These are phyloP conservation scores for Pollachius pollachius DNA, from an alignment of 2,113 vertebrate genomes.

Conservation along the genomic window DNA sequence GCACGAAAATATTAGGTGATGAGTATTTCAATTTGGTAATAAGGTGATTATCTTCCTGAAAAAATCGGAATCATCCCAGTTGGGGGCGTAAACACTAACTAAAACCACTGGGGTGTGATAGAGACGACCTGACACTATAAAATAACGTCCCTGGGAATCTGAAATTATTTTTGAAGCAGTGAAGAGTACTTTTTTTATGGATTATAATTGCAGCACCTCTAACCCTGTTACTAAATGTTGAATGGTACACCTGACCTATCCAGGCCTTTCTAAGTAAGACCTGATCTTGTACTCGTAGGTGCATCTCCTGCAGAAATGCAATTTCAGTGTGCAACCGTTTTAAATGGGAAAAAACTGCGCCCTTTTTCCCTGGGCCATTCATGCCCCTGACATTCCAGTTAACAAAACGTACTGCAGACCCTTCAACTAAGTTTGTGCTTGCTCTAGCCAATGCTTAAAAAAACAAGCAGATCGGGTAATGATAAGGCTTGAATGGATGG, in stretches of 20 bases:
- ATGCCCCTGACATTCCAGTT: background rate
- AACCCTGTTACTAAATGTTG: background rate
- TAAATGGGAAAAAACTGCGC: background rate
- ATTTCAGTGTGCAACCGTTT: background rate
- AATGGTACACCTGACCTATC: background rate
- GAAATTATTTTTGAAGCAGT: background rate
- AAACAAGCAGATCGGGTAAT: too few species aligned
- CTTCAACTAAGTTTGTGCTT: background rate
- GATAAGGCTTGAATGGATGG: too few species aligned
- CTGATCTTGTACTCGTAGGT: background rate
- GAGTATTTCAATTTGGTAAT: too few species aligned
- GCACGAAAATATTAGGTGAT: too few species aligned
- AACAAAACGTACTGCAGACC: background rate
- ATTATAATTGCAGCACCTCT: background rate
- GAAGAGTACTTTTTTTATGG: background rate
- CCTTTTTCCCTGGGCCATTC: background rate
- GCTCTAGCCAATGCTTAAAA: background rate
- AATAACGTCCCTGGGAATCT: background rate
- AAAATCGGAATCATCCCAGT: too few species aligned
- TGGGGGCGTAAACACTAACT: too few species aligned
- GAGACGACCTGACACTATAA: background rate
- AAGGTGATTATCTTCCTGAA: too few species aligned
- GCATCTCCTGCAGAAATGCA: background rate
- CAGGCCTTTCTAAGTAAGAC: background rate
- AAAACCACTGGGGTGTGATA: too few species aligned